Evolutionary conservation across 2,113 vertebrate species (phyloP), one percentile per base, ranked within the genome.

Genomic region (pig (Sus scrofa)): DNA sequence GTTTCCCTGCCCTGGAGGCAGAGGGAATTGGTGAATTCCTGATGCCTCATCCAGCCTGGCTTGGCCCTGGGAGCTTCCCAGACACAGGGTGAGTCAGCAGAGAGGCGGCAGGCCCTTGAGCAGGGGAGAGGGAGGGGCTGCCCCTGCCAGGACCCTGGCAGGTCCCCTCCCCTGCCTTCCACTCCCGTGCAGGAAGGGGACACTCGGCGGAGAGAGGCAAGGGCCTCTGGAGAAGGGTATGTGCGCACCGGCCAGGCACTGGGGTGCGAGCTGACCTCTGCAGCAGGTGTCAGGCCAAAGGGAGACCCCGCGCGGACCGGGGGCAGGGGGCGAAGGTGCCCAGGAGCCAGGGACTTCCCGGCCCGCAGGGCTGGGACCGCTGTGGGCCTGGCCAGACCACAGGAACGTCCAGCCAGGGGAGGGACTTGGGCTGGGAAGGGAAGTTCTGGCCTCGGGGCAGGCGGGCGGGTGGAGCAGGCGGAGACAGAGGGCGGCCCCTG

Each of bases 301-400:
- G 24, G 70, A 54, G 52, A 65, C 58, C 18, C 24, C 1, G 34
- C 27, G 54, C 34, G 70, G 78, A 32, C 54, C 54, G 10, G 32
- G 6, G 81, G 68, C 68, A 58, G 74, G 60, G 68, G 44, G 75
- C 0, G 0, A 68, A 52, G 86, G 87, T 84, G 56, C 87, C 93
- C 44, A 0, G 58, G 74, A 97, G 96, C 96, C 97, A 97, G 97
- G 97, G 97, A 95, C 97, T 98, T 97, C 96, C 97, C 95, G 10
- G 89, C 84, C 75, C 39, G 2, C 81, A 91, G 50, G 92, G 85
- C 71, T 74, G 56, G 68, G 95, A 19, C 34, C 50, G 93, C 86
- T 68, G 27, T 79, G 81, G 37, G 78, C 95, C 3, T 0, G 0
- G 7, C 97, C 96, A 94, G 93, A 97, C 32, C 32, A 77, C 68